These are phyloP conservation scores for Hybos culiciformis DNA, from an alignment of 2,888 invertebrate genomes.

Conservation along the genomic window DNA sequence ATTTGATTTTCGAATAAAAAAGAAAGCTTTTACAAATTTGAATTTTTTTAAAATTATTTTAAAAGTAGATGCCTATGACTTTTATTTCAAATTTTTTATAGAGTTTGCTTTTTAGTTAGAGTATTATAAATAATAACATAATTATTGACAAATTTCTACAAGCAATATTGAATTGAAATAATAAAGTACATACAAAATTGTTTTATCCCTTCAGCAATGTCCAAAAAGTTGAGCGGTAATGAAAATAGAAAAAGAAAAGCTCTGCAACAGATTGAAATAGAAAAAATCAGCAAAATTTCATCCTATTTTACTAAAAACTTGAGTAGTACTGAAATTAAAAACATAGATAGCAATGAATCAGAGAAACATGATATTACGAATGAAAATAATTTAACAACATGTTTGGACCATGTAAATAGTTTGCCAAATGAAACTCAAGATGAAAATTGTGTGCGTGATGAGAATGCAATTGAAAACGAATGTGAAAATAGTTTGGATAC, in stretches of 20 bases:
- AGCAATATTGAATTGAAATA: not conserved
- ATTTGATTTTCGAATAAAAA: not conserved
- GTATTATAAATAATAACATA: not conserved
- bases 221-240: not conserved
- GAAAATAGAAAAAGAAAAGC: not conserved
- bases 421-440: conserved; percentile 1
- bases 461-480: not conserved
- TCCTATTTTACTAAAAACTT: conserved; percentile 1
- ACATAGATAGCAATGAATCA: conserved; percentile 1
- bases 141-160: not conserved
- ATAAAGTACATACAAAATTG: not conserved
- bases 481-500: not conserved
- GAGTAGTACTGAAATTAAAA: conserved; percentile 2
- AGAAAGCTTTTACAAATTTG: not conserved
- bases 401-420: not conserved
- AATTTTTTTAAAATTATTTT: not conserved
- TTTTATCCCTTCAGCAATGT: no score
- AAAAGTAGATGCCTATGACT: not conserved
- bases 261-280: not conserved
- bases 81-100: not conserved
- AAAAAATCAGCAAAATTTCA: not conserved
- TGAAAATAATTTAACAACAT: not conserved
- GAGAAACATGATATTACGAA: not conserved
- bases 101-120: not conserved
- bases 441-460: not conserved